Percentiles rank a stretch among this genome's conserved stretches.
phyloP scores from a whole-genome alignment of 2,888 invertebrate species.

The Habroteleia sp. region DNA sequence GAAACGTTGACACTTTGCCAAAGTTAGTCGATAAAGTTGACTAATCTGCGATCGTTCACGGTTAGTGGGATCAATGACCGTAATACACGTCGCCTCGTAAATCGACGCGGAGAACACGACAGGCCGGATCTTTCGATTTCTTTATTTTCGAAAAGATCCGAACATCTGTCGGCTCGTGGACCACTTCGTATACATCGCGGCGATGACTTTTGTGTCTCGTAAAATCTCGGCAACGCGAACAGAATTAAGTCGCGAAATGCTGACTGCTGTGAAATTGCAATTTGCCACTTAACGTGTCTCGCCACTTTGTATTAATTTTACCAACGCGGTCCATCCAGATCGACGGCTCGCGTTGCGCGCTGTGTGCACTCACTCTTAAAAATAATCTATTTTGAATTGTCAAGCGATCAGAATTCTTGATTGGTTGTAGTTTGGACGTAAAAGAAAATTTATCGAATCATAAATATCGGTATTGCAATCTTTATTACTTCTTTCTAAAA shows the following conservation, averaged over 20 bases:
- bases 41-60: conserved; percentile 59
- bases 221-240: conserved; percentile 48
- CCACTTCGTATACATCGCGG: conserved; percentile 52
- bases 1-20: conserved; percentile 62
- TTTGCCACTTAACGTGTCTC: conserved; percentile 38
- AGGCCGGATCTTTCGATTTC: conserved; percentile 47
- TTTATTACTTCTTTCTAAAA: too few species aligned
- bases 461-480: too few species aligned
- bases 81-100: conserved; percentile 50
- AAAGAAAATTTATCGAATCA: too few species aligned
- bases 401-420: too few species aligned
- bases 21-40: conserved; percentile 64
- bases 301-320: conserved; percentile 27
- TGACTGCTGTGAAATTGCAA: conserved; percentile 39
- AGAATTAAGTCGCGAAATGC: conserved; percentile 35
- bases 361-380: too few species aligned
- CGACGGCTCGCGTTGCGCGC: conserved; percentile 7
- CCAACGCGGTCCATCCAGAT: conserved; percentile 7
- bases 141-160: conserved; percentile 63
- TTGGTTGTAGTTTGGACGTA: too few species aligned
- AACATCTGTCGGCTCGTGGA: conserved; percentile 63
- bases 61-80: conserved; percentile 65
- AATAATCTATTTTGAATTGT: too few species aligned
- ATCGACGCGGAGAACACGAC: conserved; percentile 49
- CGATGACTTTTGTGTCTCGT: conserved; percentile 51